phyloP scores from a whole-genome alignment of 2,888 invertebrate species.

The Tridacna gigas region DNA sequence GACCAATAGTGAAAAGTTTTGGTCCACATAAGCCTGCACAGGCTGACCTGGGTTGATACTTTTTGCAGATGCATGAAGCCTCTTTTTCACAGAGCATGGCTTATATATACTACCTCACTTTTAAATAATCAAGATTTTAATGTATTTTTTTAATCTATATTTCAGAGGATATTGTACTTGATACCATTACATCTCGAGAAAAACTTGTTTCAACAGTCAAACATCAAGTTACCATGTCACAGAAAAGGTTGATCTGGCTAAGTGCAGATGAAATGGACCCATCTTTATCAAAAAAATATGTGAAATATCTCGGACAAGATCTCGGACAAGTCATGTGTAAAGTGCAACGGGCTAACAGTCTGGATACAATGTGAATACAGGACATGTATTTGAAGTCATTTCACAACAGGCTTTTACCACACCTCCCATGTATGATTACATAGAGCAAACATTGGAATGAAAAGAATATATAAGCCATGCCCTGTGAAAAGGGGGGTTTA shows the following conservation, averaged over 20 bases:
- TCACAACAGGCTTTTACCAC: neutral
- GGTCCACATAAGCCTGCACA: no score
- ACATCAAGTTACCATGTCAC: constrained; percentile 28
- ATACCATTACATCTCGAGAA: constrained; percentile 30
- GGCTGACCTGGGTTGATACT: no score
- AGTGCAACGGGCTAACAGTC: constrained; percentile 23
- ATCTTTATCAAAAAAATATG: constrained; percentile 39
- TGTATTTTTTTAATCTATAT: neutral
- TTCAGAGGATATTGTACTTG: constrained; percentile 53
- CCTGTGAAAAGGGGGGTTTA: no score
- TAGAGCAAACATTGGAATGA: neutral
- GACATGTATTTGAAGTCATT: neutral
- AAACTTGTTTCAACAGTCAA: constrained; percentile 30
- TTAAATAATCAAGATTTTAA: no score
- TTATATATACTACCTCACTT: no score
- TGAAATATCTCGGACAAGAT: constrained; percentile 48
- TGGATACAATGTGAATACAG: constrained; percentile 7
- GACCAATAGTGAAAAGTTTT: no score
- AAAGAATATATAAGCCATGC: neutral
- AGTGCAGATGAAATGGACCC: constrained; percentile 44
- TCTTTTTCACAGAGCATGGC: no score
- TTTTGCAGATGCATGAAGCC: no score
- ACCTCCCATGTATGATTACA: neutral
- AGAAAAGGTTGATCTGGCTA: constrained; percentile 46
- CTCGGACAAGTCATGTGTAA: constrained; percentile 17